Conservation (phyloP, 2,797 vertebrate species). For the Ptychobarbus kaznakovi region DNA sequence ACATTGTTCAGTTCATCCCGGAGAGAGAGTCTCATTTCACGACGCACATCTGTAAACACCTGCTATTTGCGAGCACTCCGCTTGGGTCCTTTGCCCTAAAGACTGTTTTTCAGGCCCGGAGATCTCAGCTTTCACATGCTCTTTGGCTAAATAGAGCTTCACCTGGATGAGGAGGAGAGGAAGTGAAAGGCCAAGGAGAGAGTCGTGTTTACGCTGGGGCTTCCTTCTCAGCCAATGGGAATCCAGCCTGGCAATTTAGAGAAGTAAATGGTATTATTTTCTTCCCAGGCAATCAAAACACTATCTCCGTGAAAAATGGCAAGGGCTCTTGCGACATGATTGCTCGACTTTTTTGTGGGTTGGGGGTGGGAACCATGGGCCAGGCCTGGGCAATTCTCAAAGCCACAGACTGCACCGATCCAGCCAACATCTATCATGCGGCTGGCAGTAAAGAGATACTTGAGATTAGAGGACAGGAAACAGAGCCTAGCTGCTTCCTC, state of each 20-base stretch:
- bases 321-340: conserved; percentile 69
- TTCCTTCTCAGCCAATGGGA: conserved; percentile 64
- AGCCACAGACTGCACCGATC: conserved; percentile 60
- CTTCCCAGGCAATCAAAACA: conserved; percentile 75
- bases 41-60: conserved; percentile 46
- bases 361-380: conserved; percentile 56
- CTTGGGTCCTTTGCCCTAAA: conserved; percentile 60
- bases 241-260: conserved; percentile 67
- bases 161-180: conserved; percentile 47
- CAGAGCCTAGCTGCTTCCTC: conserved; percentile 50
- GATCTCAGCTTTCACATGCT: conserved; percentile 46
- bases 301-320: conserved; percentile 75
- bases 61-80: conserved; percentile 60
- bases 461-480: conserved; percentile 61
- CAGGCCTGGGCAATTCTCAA: conserved; percentile 56
- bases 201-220: conserved; percentile 66
- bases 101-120: conserved; percentile 46
- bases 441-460: conserved; percentile 57
- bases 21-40: conserved; percentile 10
- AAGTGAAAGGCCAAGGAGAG: conserved; percentile 53
- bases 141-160: conserved; percentile 58
- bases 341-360: conserved; percentile 64
- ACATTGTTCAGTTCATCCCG: conserved; percentile 17
- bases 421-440: conserved; percentile 61
- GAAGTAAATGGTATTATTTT: conserved; percentile 75